Conservation (phyloP, 2,797 vertebrate genomes). For the Phyllotis vaccarum region DNA sequence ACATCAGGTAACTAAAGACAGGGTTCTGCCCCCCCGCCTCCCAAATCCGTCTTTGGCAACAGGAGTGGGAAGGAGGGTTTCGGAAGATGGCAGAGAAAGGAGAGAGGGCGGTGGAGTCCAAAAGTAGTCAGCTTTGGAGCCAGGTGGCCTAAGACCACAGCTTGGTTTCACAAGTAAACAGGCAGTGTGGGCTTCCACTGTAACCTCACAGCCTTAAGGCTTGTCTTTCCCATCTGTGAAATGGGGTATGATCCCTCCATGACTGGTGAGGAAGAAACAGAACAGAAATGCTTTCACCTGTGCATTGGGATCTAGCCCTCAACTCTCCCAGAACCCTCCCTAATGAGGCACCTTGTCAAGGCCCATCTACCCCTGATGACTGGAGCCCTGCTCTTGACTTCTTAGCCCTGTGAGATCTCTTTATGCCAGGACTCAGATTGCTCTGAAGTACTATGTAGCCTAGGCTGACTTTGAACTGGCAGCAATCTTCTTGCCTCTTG, state of each 20-base stretch:
- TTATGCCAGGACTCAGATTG: not conserved
- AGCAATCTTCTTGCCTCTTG: not conserved
- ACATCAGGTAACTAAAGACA: not conserved
- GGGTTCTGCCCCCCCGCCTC: no score
- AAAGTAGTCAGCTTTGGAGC: not conserved
- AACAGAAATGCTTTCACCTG: not conserved
- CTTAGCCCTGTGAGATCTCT: not conserved
- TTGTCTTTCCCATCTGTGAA: conserved; percentile 53
- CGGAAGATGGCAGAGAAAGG: not conserved
- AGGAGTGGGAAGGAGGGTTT: not conserved
- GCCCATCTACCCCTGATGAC: not conserved
- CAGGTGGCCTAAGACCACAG: not conserved
- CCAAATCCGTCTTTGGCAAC: not conserved
- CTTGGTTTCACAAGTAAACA: not conserved
- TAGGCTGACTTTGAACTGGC: not conserved
- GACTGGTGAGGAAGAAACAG: not conserved
- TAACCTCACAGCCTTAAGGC: not conserved
- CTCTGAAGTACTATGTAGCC: not conserved
- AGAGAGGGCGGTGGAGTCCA: not conserved
- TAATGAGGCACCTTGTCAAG: not conserved
- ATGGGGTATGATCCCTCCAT: not conserved
- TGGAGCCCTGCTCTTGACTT: not conserved
- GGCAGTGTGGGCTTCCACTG: not conserved
- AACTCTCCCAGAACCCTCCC: not conserved
- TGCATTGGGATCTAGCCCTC: not conserved